phyloP scores from a whole-genome alignment of 2,113 vertebrate genomes.

The Plotosus lineatus region DNA sequence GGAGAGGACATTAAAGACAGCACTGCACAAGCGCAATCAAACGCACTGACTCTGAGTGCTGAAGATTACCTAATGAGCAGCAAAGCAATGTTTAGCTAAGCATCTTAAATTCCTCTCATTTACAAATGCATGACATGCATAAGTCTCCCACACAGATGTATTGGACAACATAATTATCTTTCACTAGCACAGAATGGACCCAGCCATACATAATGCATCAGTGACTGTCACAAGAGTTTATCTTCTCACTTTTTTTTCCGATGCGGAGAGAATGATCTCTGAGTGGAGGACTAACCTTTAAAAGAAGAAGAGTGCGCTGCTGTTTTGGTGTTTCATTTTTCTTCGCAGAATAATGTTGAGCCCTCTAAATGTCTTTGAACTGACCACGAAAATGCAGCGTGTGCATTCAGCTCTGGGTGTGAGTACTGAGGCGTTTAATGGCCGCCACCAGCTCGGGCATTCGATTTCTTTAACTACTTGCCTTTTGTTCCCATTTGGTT shows the following conservation, averaged over 20 bases:
- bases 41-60: not conserved
- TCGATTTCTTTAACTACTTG: constrained; percentile 7
- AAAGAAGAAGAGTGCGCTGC: constrained; percentile 34
- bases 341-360: constrained; percentile 25
- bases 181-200: constrained; percentile 32
- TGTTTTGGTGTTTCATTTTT: constrained; percentile 35
- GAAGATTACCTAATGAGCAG: constrained; percentile 8
- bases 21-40: not conserved
- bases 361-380: constrained; percentile 25
- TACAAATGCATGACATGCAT: constrained; percentile 11
- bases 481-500: constrained; percentile 14
- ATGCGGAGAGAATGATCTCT: constrained; percentile 37
- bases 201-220: constrained; percentile 52
- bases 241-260: constrained; percentile 41
- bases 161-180: constrained; percentile 46
- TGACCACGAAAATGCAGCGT: constrained; percentile 24
- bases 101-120: constrained; percentile 22
- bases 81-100: constrained; percentile 14
- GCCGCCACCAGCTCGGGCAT: not conserved
- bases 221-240: constrained; percentile 54
- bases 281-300: constrained; percentile 52
- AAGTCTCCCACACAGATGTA: constrained; percentile 19
- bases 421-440: constrained; percentile 29
- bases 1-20: not conserved
- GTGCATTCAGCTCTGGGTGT: not conserved